These are phyloP conservation scores for Nematopogon swammerdamellus DNA, from an alignment of 2,888 invertebrate species.

Conservation along the genomic window DNA sequence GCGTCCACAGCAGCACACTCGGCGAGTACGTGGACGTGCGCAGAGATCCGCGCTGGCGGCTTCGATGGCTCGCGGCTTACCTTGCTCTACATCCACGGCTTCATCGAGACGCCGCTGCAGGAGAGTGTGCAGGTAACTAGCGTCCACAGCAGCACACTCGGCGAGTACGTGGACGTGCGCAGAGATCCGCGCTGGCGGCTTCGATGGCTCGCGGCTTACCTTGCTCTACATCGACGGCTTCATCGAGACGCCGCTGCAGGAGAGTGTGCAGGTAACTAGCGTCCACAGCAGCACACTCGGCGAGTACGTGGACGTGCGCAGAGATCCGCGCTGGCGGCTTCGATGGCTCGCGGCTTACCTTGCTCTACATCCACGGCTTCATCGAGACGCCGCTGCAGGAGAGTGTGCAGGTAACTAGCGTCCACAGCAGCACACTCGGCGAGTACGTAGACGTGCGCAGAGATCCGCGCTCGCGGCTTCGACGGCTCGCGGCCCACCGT, in stretches of 20 bases:
- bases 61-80: too few species aligned
- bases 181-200: too few species aligned
- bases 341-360: constrained; percentile 7
- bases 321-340: constrained; percentile 6
- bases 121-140: not conserved
- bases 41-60: too few species aligned
- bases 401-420: not conserved
- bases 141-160: too few species aligned
- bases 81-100: not conserved
- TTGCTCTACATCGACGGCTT: constrained; percentile 60
- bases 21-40: too few species aligned
- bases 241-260: constrained; percentile 53
- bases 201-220: too few species aligned
- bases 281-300: too few species aligned
- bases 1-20: too few species aligned
- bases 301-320: constrained; percentile 7
- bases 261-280: constrained; percentile 47
- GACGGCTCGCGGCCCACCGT: constrained; percentile 57
- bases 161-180: too few species aligned
- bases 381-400: constrained; percentile 1
- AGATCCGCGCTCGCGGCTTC: too few species aligned
- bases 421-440: too few species aligned
- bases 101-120: constrained; percentile 2
- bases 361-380: constrained; percentile 1
- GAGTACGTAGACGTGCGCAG: too few species aligned